phyloP scores from a whole-genome alignment of 2,113 vertebrate genomes.

The Trochalopteron elliotii region DNA sequence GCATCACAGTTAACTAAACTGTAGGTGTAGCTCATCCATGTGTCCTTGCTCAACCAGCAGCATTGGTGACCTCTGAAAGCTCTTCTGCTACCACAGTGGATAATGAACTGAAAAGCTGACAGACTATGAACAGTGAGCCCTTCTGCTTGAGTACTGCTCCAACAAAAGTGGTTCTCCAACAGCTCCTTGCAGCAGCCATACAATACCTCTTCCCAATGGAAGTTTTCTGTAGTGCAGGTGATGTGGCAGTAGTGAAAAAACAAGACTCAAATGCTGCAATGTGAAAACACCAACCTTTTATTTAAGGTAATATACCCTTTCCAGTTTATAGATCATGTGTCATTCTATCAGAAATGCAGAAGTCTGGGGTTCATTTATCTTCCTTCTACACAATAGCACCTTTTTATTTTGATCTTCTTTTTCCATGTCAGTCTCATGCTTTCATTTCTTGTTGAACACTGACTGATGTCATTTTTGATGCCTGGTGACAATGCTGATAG shows the following conservation, averaged over 20 bases:
- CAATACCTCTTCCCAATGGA: neutral
- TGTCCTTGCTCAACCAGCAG: neutral
- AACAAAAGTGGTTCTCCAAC: neutral
- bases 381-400: neutral
- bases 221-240: neutral
- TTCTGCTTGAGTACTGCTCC: neutral
- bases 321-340: neutral
- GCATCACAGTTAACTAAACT: neutral
- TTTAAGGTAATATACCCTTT: neutral
- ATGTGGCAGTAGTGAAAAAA: neutral
- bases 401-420: conserved; percentile 15
- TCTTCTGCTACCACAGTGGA: neutral
- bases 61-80: neutral
- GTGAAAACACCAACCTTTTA: neutral
- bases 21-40: neutral
- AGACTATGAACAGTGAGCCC: neutral
- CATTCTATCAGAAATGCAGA: neutral
- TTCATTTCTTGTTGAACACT: conserved; percentile 4
- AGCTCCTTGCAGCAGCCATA: neutral
- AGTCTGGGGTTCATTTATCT: neutral
- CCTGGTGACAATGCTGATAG: neutral
- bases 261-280: neutral
- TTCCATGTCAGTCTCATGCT: neutral
- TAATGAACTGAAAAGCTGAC: neutral
- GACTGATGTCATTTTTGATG: neutral